Evolutionary conservation across 2,888 invertebrate genomes (phyloP).

Genomic region (Cantharis rufa): DNA sequence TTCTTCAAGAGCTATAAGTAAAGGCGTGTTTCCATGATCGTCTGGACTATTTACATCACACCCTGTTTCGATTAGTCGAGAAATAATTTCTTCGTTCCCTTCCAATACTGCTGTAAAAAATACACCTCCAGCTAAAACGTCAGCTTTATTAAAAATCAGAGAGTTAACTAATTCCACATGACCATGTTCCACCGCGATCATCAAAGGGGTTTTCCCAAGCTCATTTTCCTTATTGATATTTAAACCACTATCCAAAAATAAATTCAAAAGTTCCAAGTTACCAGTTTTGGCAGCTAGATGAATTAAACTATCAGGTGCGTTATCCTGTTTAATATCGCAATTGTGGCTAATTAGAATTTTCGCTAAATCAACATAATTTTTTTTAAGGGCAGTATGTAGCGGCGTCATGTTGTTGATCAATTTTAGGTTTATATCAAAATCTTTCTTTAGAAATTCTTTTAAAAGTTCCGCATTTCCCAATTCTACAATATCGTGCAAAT

Average conservation of each 20-base stretch:
- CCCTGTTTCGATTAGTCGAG: background rate
- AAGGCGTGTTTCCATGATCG: background rate
- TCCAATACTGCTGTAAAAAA: background rate
- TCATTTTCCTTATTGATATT: background rate
- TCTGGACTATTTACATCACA: background rate
- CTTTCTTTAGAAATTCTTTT: background rate
- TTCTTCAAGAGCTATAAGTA: background rate
- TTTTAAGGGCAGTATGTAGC: background rate
- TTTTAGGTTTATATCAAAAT: background rate
- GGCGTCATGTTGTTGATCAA: background rate
- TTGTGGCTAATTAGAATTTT: background rate
- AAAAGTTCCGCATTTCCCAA: background rate
- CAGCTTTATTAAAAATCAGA: background rate
- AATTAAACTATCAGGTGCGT: background rate
- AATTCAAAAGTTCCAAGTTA: background rate
- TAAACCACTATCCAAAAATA: background rate
- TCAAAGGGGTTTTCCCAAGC: background rate
- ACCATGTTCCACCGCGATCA: background rate
- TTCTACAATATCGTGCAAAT: background rate
- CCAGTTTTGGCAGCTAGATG: background rate
- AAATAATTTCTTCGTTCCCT: background rate
- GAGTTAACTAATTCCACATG: background rate
- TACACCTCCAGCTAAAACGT: background rate
- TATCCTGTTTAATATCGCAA: background rate
- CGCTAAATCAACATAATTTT: background rate